Base-by-base conservation (phyloP, 1,140 invertebrate genomes). In the Drosophila oshimai region DNA sequence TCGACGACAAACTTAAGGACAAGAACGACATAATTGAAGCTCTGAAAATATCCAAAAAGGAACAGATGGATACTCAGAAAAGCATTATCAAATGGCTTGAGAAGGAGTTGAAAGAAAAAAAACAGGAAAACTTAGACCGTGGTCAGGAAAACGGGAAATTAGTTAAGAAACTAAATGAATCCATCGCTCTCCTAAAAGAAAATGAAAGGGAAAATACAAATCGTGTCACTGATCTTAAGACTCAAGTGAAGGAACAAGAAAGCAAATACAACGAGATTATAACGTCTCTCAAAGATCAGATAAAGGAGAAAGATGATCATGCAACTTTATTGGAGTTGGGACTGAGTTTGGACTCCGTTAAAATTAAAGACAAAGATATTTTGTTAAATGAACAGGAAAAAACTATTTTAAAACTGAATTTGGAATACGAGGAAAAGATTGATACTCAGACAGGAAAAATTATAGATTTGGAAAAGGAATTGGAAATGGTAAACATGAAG, bases 11-110 rank as follows among this genome's bases (percentile, higher is more conserved):
- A 65, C 29, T 62, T 4, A 41, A 41, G 26, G 57, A 41, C 9
- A 61, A 60, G 9, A 60, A 39, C 4, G 55, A 61, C 2, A 24
- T 47, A 10, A 65, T 65, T 3, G 17, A 47, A 2, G 42, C 26
- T 4, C 2, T 39, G 6, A 62, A 24, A 49, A 4, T n/a, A 4
- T 26, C 20, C 1, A 49, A 39, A 0, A 58, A 37, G 12, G 55
- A 28, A 4, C 28, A 37, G 6, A 15, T 37, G 20, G 15, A 58
- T 28, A 3, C 4, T 7, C 31, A 36, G 22, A 6, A 22, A 4
- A n/a, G 1, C 7, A 12, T 4, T 4, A 37, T 51, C 2, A 20
- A 5, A 28, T 26, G 13, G 2, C 9, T 58, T 1, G 15, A 50
- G 6, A 20, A 20, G n/a, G 20, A 50, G 6, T 6, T 57, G 6